phyloP scores from a whole-genome alignment of 2,888 invertebrate genomes.

The Ptilodon capucinus region DNA sequence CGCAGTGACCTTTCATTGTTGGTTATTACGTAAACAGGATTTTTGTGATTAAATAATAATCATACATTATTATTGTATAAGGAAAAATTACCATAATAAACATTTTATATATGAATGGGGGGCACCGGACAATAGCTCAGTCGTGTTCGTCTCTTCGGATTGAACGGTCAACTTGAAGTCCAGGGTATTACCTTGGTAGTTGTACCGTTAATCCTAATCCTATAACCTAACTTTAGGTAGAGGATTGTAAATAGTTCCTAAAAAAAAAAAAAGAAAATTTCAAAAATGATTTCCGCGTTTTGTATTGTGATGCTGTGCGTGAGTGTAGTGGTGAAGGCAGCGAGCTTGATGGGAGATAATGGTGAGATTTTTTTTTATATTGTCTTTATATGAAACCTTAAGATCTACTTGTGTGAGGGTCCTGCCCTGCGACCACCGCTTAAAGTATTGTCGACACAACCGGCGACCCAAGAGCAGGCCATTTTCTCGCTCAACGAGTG shows the following conservation, averaged over 20 bases:
- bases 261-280: neutral
- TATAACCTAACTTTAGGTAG: conserved; percentile 20
- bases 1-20: no score
- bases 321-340: neutral
- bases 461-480: no score
- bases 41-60: neutral
- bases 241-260: conserved; percentile 31
- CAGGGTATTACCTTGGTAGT: conserved; percentile 30
- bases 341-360: neutral
- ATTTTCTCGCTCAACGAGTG: no score
- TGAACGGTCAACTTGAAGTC: conserved; percentile 35
- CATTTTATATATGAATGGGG: conserved; percentile 4
- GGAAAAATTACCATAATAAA: neutral
- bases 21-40: neutral
- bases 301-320: conserved; percentile 8
- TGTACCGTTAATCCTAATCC: conserved; percentile 28
- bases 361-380: neutral
- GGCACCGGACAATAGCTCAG: conserved; percentile 6
- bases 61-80: neutral
- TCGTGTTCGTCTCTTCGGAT: conserved; percentile 21
- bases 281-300: conserved; percentile 14
- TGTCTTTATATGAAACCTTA: no score
- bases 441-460: no score
- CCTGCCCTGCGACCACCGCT: no score
- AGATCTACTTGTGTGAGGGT: no score